These are phyloP conservation scores for Leptopilina myrica DNA, from an alignment of 2,888 invertebrate species.

Conservation along the genomic window DNA sequence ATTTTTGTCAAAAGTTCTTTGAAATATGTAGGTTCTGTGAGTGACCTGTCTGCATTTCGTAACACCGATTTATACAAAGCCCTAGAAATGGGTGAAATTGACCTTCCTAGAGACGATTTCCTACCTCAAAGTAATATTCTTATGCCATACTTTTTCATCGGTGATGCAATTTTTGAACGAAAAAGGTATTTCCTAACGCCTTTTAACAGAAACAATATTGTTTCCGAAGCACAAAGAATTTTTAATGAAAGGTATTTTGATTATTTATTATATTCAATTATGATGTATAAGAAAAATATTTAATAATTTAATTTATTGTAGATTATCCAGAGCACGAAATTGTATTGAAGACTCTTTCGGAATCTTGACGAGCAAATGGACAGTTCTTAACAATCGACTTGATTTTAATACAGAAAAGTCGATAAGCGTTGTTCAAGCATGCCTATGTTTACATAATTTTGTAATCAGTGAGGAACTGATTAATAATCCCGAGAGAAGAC, in stretches of 20 bases:
- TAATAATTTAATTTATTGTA: background rate
- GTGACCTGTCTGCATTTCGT: background rate
- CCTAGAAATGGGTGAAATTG: background rate
- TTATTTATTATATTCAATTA: no score
- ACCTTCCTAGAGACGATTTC: background rate
- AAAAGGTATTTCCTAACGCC: background rate
- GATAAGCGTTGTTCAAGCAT: background rate
- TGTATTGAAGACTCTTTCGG: background rate
- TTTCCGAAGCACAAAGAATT: background rate
- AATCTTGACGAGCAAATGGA: background rate
- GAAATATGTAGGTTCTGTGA: background rate
- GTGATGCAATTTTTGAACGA: background rate
- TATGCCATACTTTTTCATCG: background rate
- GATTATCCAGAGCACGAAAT: background rate
- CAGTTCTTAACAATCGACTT: background rate
- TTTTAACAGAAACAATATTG: background rate
- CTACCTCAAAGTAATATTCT: background rate
- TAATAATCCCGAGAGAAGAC: background rate
- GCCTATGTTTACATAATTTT: background rate
- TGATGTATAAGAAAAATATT: background rate
- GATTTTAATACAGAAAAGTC: background rate
- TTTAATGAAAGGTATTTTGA: background rate
- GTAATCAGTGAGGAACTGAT: background rate
- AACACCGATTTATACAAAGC: background rate
- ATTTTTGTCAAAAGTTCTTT: no score